Conservation (phyloP, 2,113 vertebrate genomes). For the Halcyon senegalensis region DNA sequence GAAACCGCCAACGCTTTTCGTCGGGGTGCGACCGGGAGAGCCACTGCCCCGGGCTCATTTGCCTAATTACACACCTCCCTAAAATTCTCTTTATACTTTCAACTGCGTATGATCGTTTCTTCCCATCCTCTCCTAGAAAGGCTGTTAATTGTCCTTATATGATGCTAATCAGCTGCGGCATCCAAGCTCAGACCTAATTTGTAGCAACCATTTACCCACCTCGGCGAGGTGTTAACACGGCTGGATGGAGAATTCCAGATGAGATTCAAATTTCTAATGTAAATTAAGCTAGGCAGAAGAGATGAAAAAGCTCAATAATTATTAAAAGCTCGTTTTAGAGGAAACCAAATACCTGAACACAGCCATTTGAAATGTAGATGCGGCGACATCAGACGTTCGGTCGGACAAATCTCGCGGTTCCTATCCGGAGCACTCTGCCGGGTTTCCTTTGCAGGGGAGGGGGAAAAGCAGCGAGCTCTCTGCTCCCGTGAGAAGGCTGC, state of each 20-base stretch:
- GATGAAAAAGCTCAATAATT: background rate
- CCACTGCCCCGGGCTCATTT: background rate
- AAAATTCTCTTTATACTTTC: background rate
- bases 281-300: background rate
- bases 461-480: background rate
- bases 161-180: background rate
- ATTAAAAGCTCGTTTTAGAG: constrained; percentile 5
- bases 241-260: background rate
- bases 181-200: background rate
- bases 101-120: background rate
- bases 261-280: background rate
- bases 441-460: background rate
- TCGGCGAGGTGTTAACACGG: background rate
- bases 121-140: background rate
- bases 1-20: background rate
- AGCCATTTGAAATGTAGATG: background rate
- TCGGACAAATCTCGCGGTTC: background rate
- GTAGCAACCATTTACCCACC: background rate
- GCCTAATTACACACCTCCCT: background rate
- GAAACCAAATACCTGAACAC: background rate
- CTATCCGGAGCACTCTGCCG: background rate
- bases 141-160: background rate
- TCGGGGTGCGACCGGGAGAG: background rate
- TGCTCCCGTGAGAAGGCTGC: background rate
- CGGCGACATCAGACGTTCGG: background rate